Percentiles rank a stretch among this genome's conserved stretches.
These are phyloP conservation scores for Nematopogon swammerdamellus DNA, from an alignment of 2,888 invertebrate species.

Conservation along the genomic window DNA sequence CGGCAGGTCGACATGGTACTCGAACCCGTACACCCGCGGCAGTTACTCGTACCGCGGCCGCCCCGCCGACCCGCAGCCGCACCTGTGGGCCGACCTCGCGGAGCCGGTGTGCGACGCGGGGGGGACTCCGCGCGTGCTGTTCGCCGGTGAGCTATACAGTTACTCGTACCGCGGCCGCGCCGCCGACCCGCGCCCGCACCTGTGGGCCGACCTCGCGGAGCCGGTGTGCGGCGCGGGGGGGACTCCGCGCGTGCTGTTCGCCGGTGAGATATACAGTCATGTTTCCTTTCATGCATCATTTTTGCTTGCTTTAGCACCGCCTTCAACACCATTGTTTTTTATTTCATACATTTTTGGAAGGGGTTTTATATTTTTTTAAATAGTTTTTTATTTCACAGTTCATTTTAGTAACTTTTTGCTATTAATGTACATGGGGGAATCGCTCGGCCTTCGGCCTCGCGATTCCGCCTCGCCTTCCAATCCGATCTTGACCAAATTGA, in stretches of 20 bases:
- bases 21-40: slow-evolving; percentile 46
- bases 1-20: slow-evolving; percentile 52
- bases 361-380: no score
- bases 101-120: slow-evolving; percentile 48
- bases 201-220: slow-evolving; percentile 48
- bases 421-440: no score
- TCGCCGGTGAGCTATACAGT: slow-evolving; percentile 62
- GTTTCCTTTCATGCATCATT: no score
- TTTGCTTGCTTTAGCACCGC: no score
- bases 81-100: slow-evolving; percentile 51
- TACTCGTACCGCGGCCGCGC: slow-evolving; percentile 61
- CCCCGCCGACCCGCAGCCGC: slow-evolving; percentile 41
- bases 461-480: no score
- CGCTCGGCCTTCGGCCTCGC: no score
- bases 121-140: slow-evolving; percentile 22
- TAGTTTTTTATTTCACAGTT: no score
- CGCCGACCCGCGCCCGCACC: slow-evolving; percentile 44
- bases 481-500: no score
- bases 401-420: no score
- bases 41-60: slow-evolving; percentile 65
- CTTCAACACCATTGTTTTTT: no score
- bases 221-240: slow-evolving; percentile 49
- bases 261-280: no score
- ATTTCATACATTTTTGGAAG: no score
- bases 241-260: slow-evolving; percentile 50